Conservation (phyloP, 2,113 vertebrate genomes). For the Agelaius tricolor region DNA sequence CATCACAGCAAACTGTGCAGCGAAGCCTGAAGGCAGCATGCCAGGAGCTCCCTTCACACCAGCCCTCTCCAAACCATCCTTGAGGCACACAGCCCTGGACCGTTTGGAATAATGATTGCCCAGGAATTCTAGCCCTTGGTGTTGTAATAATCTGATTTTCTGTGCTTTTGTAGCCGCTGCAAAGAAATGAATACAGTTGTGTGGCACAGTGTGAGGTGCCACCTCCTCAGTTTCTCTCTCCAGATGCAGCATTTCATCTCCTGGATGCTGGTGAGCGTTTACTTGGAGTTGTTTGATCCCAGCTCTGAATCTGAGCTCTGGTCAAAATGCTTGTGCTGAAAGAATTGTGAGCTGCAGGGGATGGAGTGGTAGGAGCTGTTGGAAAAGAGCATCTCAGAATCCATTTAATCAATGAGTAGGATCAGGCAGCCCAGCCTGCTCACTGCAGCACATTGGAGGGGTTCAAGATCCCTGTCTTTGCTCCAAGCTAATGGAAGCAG, state of each 20-base stretch:
- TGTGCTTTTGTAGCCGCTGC: neutral
- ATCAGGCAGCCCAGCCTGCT: neutral
- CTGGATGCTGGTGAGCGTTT: neutral
- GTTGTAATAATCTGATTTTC: neutral
- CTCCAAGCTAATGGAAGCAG: neutral
- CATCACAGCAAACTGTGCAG: slow-evolving; percentile 27
- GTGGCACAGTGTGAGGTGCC: neutral
- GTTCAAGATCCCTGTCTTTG: neutral
- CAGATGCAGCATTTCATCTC: neutral
- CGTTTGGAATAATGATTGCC: neutral
- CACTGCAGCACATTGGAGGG: neutral
- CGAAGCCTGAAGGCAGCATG: neutral
- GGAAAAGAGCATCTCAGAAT: neutral
- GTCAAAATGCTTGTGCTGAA: neutral
- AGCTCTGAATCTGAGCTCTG: neutral
- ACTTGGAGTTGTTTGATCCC: neutral
- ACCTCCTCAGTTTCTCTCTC: neutral
- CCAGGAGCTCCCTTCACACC: neutral
- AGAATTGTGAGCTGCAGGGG: neutral
- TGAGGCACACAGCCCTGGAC: neutral
- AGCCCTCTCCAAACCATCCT: neutral
- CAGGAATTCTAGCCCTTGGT: neutral
- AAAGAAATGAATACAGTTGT: neutral
- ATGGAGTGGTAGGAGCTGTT: rapidly evolving
- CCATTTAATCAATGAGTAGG: neutral